Conservation (phyloP, 2,113 vertebrate genomes). For the Hassar affinis region DNA sequence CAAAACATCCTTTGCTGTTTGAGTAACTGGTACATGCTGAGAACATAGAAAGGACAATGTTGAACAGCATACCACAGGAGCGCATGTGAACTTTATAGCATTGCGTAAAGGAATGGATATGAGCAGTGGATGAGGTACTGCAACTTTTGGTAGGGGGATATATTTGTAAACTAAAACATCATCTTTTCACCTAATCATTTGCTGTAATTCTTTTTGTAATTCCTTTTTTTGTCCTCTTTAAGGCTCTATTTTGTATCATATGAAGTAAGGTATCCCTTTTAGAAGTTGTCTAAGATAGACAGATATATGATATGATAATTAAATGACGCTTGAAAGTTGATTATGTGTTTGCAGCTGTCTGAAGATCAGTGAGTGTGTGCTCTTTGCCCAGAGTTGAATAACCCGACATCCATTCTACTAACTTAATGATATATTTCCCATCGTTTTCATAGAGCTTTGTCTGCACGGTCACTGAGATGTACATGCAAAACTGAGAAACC, state of each 20-base stretch:
- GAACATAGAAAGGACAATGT: not conserved
- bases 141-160: not conserved
- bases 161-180: not conserved
- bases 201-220: not conserved
- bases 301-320: conserved; percentile 18
- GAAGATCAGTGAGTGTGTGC: conserved; percentile 10
- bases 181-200: not conserved
- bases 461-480: conserved; percentile 5
- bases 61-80: not conserved
- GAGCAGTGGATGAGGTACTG: not conserved
- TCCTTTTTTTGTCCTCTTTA: not conserved
- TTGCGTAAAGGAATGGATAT: conserved; percentile 24
- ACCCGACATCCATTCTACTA: conserved; percentile 8
- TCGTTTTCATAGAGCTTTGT: not conserved
- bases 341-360: conserved; percentile 39
- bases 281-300: not conserved
- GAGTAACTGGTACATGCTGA: not conserved
- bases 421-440: not conserved
- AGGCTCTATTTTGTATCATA: not conserved
- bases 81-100: not conserved
- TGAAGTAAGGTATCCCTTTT: not conserved
- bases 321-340: not conserved
- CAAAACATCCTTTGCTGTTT: not conserved
- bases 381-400: conserved; percentile 24
- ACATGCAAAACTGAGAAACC: not conserved